Evolutionary conservation across 2,888 invertebrate genomes (phyloP).

Genomic region (Parnassius orleans): DNA sequence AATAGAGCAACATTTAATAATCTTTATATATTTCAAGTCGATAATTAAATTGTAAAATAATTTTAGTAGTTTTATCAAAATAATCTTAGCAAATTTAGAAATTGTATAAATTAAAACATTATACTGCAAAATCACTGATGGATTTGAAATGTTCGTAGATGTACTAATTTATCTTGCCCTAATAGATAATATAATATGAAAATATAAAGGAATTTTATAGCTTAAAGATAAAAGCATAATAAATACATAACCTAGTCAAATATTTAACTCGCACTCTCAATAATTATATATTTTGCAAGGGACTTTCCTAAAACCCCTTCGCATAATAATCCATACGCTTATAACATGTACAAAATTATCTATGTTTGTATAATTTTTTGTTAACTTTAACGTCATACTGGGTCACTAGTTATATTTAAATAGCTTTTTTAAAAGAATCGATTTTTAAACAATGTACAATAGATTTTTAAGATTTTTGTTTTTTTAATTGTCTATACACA

Average conservation of each 20-base stretch:
- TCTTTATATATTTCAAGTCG: too few relatives aligned
- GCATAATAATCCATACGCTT: conserved; percentile 55
- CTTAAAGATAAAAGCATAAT: conserved; percentile 43
- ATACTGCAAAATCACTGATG: conserved; percentile 76
- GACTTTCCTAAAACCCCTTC: conserved; percentile 21
- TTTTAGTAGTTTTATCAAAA: conserved; percentile 16
- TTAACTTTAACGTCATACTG: conserved; percentile 26
- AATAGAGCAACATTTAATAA: too few relatives aligned
- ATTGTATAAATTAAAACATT: conserved; percentile 35
- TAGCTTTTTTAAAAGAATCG: neutral
- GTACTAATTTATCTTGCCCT: conserved; percentile 21
- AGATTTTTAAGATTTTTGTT: neutral
- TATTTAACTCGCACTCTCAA: conserved; percentile 30
- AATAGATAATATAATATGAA: conserved; percentile 38
- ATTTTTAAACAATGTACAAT: neutral
- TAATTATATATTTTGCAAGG: neutral
- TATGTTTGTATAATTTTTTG: conserved; percentile 40
- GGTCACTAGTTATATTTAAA: too few relatives aligned
- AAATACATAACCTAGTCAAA: conserved; percentile 34
- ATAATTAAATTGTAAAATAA: conserved; percentile 1
- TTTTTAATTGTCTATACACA: neutral
- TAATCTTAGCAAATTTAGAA: conserved; percentile 10
- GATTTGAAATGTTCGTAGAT: conserved; percentile 62
- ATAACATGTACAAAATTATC: conserved; percentile 57
- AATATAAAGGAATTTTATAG: conserved; percentile 55